Evolutionary conservation across 2,888 invertebrate genomes (phyloP).

Genomic region (Phyllotreta striolata): DNA sequence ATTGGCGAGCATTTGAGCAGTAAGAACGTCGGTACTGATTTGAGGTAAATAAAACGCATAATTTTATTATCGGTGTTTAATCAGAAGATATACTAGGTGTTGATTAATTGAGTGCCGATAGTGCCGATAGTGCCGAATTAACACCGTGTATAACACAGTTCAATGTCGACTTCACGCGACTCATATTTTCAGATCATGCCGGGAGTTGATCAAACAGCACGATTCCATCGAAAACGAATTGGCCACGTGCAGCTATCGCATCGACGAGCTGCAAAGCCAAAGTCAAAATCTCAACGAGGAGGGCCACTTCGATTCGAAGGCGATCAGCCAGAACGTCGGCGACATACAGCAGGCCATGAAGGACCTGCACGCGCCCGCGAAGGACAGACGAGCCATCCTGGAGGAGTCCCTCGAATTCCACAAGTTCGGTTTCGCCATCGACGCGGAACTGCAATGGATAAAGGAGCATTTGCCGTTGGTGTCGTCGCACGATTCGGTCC

Average conservation of each 20-base stretch:
- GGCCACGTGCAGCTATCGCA: constrained; percentile 80
- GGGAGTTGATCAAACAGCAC: constrained; percentile 88
- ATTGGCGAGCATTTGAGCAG: constrained; percentile 81
- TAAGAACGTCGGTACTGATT: constrained; percentile 85
- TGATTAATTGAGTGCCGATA: too few relatives aligned
- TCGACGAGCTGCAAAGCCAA: constrained; percentile 77
- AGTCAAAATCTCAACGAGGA: constrained; percentile 92
- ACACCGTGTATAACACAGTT: too few relatives aligned
- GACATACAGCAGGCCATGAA: constrained; percentile 75
- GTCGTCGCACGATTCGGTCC: constrained; percentile 76
- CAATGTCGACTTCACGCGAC: too few relatives aligned
- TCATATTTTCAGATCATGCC: constrained; percentile 68
- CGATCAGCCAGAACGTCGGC: constrained; percentile 81
- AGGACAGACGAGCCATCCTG: constrained; percentile 75
- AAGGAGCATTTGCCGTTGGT: constrained; percentile 87
- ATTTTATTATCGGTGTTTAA: background rate
- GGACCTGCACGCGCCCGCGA: constrained; percentile 76
- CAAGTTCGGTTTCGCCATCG: constrained; percentile 92
- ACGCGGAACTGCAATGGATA: constrained; percentile 95
- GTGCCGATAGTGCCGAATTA: too few relatives aligned
- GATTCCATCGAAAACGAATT: constrained; percentile 89
- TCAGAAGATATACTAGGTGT: too few relatives aligned
- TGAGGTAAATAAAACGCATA: constrained; percentile 66
- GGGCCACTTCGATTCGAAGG: constrained; percentile 93
- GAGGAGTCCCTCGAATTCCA: constrained; percentile 87